Percentiles rank a stretch among this genome's conserved stretches.
These are phyloP conservation scores for Lysiphlebus fabarum DNA, from an alignment of 1,140 invertebrate genomes.

Conservation along the genomic window DNA sequence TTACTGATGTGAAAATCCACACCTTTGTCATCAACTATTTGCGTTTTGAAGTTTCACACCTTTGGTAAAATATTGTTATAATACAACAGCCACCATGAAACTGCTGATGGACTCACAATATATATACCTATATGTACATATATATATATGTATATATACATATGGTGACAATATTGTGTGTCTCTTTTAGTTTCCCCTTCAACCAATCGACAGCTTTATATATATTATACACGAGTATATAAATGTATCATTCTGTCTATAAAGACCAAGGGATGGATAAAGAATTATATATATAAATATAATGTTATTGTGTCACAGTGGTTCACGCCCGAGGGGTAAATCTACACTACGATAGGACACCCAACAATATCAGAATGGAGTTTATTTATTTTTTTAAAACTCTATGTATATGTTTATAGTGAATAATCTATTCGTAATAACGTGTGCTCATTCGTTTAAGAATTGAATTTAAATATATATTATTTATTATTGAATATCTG, in stretches of 20 bases:
- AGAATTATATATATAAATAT: neutral
- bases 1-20: constrained; percentile 20
- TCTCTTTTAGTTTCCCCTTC: neutral
- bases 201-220: too few relatives aligned
- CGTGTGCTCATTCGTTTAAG: neutral
- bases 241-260: too few relatives aligned
- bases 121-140: too few relatives aligned
- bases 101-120: constrained; percentile 2
- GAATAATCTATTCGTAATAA: constrained; percentile 15
- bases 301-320: constrained; percentile 1
- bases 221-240: too few relatives aligned
- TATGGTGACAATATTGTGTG: neutral
- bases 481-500: too few relatives aligned
- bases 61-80: constrained; percentile 10
- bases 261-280: neutral
- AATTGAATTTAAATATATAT: too few relatives aligned
- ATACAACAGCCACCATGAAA: constrained; percentile 8
- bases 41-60: constrained; percentile 20
- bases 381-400: neutral
- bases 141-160: too few relatives aligned
- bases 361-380: constrained; percentile 15
- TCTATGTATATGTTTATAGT: neutral
- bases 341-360: constrained; percentile 19
- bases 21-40: constrained; percentile 9
- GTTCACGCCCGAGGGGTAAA: constrained; percentile 3